phyloP scores from a whole-genome alignment of 1,140 invertebrate species.

The Drosophila tristis region DNA sequence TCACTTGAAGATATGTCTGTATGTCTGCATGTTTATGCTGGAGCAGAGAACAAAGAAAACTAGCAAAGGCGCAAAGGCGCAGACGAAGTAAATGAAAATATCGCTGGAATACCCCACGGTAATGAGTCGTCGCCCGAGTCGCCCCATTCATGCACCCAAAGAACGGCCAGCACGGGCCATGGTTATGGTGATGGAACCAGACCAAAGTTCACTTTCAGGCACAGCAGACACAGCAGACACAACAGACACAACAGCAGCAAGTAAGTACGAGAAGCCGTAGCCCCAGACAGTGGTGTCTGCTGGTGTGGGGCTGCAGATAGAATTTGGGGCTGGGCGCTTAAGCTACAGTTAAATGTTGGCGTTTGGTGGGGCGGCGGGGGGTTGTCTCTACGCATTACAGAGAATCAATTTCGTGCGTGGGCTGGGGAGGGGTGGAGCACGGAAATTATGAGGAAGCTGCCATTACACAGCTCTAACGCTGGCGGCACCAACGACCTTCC shows the following conservation, averaged over 20 bases:
- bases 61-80: constrained; percentile 20
- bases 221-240: constrained; percentile 30
- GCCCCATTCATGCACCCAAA: constrained; percentile 39
- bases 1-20: constrained; percentile 53
- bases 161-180: not conserved
- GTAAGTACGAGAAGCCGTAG: too few species aligned
- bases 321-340: not conserved
- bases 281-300: constrained; percentile 45
- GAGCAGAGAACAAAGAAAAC: constrained; percentile 62
- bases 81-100: constrained; percentile 63
- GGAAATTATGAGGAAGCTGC: constrained; percentile 70
- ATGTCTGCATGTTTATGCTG: not conserved
- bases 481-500: constrained; percentile 62
- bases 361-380: not conserved
- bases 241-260: constrained; percentile 43
- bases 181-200: constrained; percentile 1
- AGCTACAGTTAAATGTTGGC: constrained; percentile 6
- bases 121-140: constrained; percentile 54
- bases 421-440: not conserved
- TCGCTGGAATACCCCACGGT: constrained; percentile 68
- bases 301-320: not conserved
- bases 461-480: constrained; percentile 9
- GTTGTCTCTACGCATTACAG: constrained; percentile 61
- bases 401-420: constrained; percentile 66
- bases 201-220: constrained; percentile 69